Conservation (phyloP, 2,797 vertebrate genomes). For the Heterohyrax brucei region DNA sequence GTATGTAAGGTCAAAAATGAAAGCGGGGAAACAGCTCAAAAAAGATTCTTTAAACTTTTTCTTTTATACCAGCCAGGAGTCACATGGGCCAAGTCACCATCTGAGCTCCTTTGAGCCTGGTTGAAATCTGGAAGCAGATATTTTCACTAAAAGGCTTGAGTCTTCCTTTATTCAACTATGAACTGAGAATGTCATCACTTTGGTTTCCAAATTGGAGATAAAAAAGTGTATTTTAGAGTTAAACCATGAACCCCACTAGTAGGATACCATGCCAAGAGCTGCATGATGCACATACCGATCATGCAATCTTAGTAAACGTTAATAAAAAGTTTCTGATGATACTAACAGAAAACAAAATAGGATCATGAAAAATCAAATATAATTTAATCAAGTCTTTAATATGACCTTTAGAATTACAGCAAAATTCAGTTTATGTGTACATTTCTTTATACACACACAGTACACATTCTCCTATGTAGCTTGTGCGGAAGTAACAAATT, state of each 20-base stretch:
- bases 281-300: neutral
- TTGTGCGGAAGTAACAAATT: neutral
- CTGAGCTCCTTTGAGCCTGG: neutral
- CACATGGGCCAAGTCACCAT: neutral
- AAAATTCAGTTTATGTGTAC: conserved; percentile 45
- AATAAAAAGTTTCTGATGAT: conserved; percentile 51
- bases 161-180: conserved; percentile 41
- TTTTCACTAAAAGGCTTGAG: conserved; percentile 57
- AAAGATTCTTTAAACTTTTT: conserved; percentile 45
- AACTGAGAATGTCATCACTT: conserved; percentile 39
- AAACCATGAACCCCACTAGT: neutral
- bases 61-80: conserved; percentile 31
- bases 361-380: conserved; percentile 23
- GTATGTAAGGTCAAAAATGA: conserved; percentile 23
- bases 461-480: neutral
- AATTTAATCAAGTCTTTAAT: conserved; percentile 63
- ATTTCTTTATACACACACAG: neutral
- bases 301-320: conserved; percentile 51
- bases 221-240: conserved; percentile 21
- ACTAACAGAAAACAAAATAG: conserved; percentile 11
- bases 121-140: conserved; percentile 11
- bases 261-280: neutral
- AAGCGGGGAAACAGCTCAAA: neutral
- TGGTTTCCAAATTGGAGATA: conserved; percentile 20
- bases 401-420: conserved; percentile 51